Base-by-base conservation (phyloP, 2,888 invertebrate species). In the Pterostichus niger region DNA sequence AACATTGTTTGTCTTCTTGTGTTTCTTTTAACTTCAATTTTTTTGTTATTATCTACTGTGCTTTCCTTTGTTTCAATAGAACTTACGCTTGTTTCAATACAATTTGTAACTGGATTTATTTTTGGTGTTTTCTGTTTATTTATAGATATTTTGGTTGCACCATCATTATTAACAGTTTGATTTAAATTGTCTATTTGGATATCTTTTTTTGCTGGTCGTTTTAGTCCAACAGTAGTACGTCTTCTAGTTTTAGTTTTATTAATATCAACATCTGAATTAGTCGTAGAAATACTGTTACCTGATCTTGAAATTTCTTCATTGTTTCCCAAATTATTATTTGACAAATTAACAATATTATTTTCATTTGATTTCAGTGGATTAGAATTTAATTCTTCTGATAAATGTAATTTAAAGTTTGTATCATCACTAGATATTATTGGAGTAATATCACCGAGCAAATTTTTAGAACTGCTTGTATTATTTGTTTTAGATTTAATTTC, bases 351-450 rank as follows among this genome's bases (percentile, higher is more conserved):
- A 33, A n/a, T 35, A 35, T 64, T 64, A 64, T 64, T 64, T 40
- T 40, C 56, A 15, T 17, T 17, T 2, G 6, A 31, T 7, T 10
- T 9, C 5, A 40, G 44, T 44, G 40, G 13, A 40, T 68, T 71
- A 6, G 68, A 44, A 24, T 3, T 24, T n/a, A n/a, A n/a, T 7
- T 68, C 68, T 15, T 44, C 44, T 44, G 68, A 71, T 9, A 71
- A 10, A 46, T 44, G 46, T 44, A 71, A 71, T 17, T 44, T 15
- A 2, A 71, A 17, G 31, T 6, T 24, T 24, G 24, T 2, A 31
- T 46, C 33, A 1, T 61, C 78, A 61, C 24, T 78, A 33, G 33
- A 46, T 64, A 33, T 77, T 77, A 56, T 44, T 52, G 35, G 33
- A 24, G 59, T 24, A 56, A 17, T 24, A 31, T 31, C 59, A 24